phyloP scores from a whole-genome alignment of 2,797 vertebrate species.

The Graptemys geographica region DNA sequence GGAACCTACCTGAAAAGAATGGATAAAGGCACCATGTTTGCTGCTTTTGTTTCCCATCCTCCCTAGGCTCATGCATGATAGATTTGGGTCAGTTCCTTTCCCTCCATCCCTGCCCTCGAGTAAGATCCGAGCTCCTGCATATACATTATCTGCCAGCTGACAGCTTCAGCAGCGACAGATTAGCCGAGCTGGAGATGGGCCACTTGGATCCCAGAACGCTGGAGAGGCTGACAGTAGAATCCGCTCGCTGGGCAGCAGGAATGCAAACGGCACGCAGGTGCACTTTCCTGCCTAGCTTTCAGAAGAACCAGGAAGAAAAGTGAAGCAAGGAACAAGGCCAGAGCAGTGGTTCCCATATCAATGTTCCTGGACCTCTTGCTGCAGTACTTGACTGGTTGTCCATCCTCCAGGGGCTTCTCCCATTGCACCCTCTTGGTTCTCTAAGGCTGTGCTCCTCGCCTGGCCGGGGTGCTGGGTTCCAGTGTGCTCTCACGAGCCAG shows the following conservation, averaged over 20 bases:
- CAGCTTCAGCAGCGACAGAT: slow-evolving; percentile 50
- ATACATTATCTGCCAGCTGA: slow-evolving; percentile 33
- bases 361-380: neutral
- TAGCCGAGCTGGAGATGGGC: slow-evolving; percentile 62
- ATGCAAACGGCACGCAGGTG: neutral
- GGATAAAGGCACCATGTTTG: neutral
- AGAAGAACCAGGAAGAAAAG: neutral
- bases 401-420: neutral
- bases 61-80: neutral
- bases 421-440: neutral
- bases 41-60: neutral
- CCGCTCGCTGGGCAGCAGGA: neutral
- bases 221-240: neutral
- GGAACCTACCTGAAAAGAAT: neutral
- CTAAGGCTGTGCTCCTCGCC: neutral
- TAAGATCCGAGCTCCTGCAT: neutral
- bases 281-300: neutral
- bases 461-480: neutral
- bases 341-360: neutral
- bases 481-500: neutral
- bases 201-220: slow-evolving; percentile 11
- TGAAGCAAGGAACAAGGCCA: neutral
- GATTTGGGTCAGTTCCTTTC: slow-evolving; percentile 12
- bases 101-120: slow-evolving; percentile 22
- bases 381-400: neutral